phyloP scores from a whole-genome alignment of 2,888 invertebrate genomes.

The Anthophora plumipes region DNA sequence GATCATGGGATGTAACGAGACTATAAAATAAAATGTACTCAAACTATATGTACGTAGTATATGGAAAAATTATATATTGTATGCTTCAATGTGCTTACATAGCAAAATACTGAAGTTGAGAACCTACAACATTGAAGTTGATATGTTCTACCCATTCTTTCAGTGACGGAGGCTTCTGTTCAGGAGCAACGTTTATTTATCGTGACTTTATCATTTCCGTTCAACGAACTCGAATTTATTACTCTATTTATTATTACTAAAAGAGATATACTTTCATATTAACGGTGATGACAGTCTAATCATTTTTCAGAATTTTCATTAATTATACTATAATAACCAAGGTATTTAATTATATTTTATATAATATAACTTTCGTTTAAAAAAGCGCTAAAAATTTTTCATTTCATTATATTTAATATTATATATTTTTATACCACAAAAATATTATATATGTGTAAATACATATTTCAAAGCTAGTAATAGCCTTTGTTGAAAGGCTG shows the following conservation, averaged over 20 bases:
- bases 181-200: conserved; percentile 11
- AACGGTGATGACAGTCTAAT: conserved; percentile 12
- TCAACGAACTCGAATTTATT: conserved; percentile 36
- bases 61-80: too few species aligned
- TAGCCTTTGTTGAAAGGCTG: neutral
- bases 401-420: neutral
- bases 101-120: conserved; percentile 9
- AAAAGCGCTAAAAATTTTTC: neutral
- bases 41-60: too few species aligned
- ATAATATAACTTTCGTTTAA: neutral
- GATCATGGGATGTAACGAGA: too few species aligned
- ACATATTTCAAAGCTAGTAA: neutral
- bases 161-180: neutral
- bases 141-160: neutral
- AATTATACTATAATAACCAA: conserved; percentile 4
- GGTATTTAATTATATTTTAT: conserved; percentile 14
- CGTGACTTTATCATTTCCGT: conserved; percentile 31
- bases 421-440: neutral
- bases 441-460: neutral
- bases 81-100: too few species aligned
- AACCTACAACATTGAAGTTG: conserved; percentile 21
- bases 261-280: neutral
- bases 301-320: neutral
- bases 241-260: conserved; percentile 10
- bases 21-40: too few species aligned